Evolutionary conservation across 2,888 invertebrate species (phyloP).

Genomic region (Ectemnius continuus): DNA sequence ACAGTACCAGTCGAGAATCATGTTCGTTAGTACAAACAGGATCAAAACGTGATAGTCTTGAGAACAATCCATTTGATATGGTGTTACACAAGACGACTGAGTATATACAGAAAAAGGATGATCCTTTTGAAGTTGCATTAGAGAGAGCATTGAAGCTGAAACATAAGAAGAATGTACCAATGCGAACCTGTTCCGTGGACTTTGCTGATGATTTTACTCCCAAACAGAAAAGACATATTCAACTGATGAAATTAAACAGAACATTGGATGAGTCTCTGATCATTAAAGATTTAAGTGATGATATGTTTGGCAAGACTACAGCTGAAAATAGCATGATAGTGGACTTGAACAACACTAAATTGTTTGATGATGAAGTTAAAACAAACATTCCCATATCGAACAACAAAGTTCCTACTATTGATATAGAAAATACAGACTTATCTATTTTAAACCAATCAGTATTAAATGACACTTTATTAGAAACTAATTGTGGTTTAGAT

Average conservation of each 20-base stretch:
- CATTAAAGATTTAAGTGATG: constrained; percentile 20
- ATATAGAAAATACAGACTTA: constrained; percentile 32
- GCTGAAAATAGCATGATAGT: constrained; percentile 24
- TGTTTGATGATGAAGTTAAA: constrained; percentile 28
- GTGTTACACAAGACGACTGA: constrained; percentile 67
- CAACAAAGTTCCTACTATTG: constrained; percentile 2
- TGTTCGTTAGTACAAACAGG: constrained; percentile 6
- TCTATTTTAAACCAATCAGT: constrained; percentile 70
- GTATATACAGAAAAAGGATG: constrained; percentile 68
- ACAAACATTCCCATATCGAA: not conserved
- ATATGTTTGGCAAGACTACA: not conserved
- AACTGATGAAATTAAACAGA: constrained; percentile 63
- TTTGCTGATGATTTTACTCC: constrained; percentile 57
- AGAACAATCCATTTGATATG: constrained; percentile 74
- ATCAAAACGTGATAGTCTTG: constrained; percentile 61
- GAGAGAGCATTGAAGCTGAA: constrained; percentile 60
- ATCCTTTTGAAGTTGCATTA: constrained; percentile 71
- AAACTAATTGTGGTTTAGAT: constrained; percentile 22
- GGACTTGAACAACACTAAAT: constrained; percentile 41
- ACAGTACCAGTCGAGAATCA: constrained; percentile 2
- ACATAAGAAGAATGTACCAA: constrained; percentile 11
- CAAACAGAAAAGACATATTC: constrained; percentile 44
- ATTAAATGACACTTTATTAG: constrained; percentile 68
- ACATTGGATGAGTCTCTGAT: constrained; percentile 59
- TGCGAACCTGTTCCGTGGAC: constrained; percentile 28